Evolutionary conservation across 2,797 vertebrate genomes (phyloP).

Genomic region (Podarcis lilfordi): DNA sequence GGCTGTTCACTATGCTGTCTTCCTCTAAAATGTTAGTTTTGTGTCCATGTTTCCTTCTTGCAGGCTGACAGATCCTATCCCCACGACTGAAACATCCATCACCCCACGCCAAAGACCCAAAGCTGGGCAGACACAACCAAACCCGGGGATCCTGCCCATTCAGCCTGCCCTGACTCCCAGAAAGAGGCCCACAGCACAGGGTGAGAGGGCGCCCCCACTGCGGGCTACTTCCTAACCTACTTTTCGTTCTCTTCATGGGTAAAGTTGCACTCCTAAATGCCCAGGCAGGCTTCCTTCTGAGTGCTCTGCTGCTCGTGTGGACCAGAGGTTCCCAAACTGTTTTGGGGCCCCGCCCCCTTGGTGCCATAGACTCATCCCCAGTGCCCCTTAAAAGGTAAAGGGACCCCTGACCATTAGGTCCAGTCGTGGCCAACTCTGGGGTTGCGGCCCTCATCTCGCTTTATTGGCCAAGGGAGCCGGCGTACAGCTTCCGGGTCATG

Average conservation of each 20-base stretch:
- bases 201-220: slow-evolving; percentile 62
- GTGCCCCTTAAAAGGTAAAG: too few species aligned
- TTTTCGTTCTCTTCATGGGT: not conserved
- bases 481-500: too few species aligned
- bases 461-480: too few species aligned
- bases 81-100: slow-evolving; percentile 95
- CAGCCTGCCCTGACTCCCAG: slow-evolving; percentile 94
- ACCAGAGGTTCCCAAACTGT: too few species aligned
- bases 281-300: not conserved
- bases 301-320: not conserved
- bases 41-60: not conserved
- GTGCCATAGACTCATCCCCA: too few species aligned
- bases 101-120: slow-evolving; percentile 97
- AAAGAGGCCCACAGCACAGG: slow-evolving; percentile 88
- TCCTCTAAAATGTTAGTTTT: not conserved
- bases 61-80: slow-evolving; percentile 95
- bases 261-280: too few species aligned
- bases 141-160: slow-evolving; percentile 94
- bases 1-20: not conserved
- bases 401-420: too few species aligned
- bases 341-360: too few species aligned
- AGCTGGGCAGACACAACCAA: slow-evolving; percentile 92
- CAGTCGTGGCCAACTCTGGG: too few species aligned
- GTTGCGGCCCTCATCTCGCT: too few species aligned
- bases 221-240: rapidly evolving